These are phyloP conservation scores for Hermaeophaga mercurialis DNA, from an alignment of 2,888 invertebrate genomes.

Conservation along the genomic window DNA sequence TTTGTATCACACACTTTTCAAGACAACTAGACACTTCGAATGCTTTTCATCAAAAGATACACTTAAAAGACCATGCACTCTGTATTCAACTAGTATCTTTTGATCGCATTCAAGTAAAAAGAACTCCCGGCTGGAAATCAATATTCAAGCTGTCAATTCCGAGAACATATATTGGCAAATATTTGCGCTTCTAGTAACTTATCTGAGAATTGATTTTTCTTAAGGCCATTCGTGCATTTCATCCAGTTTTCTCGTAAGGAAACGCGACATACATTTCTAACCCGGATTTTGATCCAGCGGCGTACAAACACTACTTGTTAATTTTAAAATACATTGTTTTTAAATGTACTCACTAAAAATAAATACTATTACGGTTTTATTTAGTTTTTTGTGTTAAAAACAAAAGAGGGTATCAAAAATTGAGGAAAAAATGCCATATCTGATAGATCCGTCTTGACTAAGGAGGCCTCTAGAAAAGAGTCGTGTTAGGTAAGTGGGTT, in stretches of 20 bases:
- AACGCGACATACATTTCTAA: neutral
- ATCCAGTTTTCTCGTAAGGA: conserved; percentile 9
- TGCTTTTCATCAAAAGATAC: conserved; percentile 4
- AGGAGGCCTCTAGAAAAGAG: no score
- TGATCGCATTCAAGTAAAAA: conserved; percentile 3
- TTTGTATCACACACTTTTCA: neutral
- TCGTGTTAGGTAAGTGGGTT: no score
- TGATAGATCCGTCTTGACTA: no score
- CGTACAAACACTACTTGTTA: no score
- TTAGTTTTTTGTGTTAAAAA: no score
- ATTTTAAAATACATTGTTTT: no score
- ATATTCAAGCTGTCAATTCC: conserved; percentile 30
- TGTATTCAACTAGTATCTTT: conserved; percentile 21
- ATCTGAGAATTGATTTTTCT: conserved; percentile 35
- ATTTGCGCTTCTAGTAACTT: conserved; percentile 34
- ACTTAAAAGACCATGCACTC: conserved; percentile 9
- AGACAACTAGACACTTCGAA: neutral
- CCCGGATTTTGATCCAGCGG: neutral
- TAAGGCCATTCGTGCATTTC: conserved; percentile 28
- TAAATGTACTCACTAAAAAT: no score
- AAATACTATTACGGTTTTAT: no score
- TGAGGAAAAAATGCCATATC: no score
- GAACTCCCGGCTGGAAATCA: conserved; percentile 23
- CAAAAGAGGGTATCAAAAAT: no score
- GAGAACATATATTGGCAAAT: conserved; percentile 32